A percentile compares a stretch with the other conserved stretches of the same genome.
Evolutionary conservation across 2,888 invertebrate genomes (phyloP).

Genomic region (Microchrysa polita): DNA sequence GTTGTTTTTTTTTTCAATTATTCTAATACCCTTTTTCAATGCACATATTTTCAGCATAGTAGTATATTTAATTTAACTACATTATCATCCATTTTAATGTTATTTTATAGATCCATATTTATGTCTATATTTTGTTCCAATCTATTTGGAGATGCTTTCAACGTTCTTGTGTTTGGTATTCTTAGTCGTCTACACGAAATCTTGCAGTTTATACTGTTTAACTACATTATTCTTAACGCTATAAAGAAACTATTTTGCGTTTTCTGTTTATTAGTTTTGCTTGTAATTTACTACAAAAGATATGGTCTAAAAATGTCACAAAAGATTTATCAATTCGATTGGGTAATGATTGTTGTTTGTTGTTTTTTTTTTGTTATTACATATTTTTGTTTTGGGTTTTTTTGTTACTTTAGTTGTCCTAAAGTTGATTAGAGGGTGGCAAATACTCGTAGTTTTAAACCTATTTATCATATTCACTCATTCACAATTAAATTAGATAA

Average conservation of each 20-base stretch:
- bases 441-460: background rate
- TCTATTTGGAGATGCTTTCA: background rate
- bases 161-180: background rate
- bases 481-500: background rate
- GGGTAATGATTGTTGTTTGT: conserved; percentile 26
- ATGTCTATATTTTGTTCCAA: background rate
- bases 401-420: background rate
- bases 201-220: conserved; percentile 18
- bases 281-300: conserved; percentile 43
- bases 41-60: background rate
- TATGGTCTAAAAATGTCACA: conserved; percentile 46
- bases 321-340: conserved; percentile 30
- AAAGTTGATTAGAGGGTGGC: background rate
- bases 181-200: conserved; percentile 23
- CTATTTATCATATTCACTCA: background rate
- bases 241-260: conserved; percentile 27
- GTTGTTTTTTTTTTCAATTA: conserved; percentile 18
- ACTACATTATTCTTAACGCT: conserved; percentile 27
- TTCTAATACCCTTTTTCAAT: conserved; percentile 36
- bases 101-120: background rate
- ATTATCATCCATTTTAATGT: background rate
- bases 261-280: conserved; percentile 29
- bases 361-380: background rate
- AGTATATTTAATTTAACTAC: too few relatives aligned
- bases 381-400: too few relatives aligned